Evolutionary conservation across 35 echinoderm and acorn worm species (phyloP).

Genomic region (Hemicentrotus pulcherrimus): DNA sequence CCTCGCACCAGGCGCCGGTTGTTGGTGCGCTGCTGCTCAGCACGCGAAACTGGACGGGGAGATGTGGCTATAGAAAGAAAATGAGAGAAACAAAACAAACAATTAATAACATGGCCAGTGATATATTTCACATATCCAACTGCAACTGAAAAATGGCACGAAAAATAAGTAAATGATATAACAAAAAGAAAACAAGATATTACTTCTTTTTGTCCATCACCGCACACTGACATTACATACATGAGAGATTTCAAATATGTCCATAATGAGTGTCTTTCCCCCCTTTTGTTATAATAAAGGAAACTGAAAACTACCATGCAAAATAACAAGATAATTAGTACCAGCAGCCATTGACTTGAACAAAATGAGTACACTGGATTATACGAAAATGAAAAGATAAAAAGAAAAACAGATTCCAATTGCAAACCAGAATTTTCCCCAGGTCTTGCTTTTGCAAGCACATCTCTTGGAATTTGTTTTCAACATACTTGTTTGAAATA

Average conservation of each 20-base stretch:
- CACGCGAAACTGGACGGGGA: constrained; percentile 98
- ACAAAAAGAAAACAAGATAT: too few species aligned
- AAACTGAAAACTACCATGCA: not conserved
- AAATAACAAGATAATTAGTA: not conserved
- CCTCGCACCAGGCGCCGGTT: constrained; percentile 92
- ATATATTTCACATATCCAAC: not conserved
- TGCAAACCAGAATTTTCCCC: not conserved
- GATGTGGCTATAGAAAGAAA: constrained; percentile 69
- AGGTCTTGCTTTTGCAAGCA: not conserved
- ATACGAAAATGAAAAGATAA: not conserved
- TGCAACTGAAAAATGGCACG: not conserved
- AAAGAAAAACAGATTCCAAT: not conserved
- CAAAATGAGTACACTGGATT: not conserved
- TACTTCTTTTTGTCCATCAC: not conserved
- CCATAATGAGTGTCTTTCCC: not conserved
- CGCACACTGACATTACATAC: not conserved
- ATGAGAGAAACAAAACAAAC: constrained; percentile 31
- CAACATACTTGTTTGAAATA: not conserved
- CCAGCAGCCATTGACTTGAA: not conserved
- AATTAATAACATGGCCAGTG: not conserved
- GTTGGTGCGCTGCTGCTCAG: constrained; percentile 89
- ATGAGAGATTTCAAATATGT: not conserved
- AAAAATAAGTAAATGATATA: not conserved
- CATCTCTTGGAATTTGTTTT: not conserved
- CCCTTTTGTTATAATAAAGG: not conserved